Base-by-base conservation (phyloP, 2,888 invertebrate species). In the Acanthoscelides obtectus region DNA sequence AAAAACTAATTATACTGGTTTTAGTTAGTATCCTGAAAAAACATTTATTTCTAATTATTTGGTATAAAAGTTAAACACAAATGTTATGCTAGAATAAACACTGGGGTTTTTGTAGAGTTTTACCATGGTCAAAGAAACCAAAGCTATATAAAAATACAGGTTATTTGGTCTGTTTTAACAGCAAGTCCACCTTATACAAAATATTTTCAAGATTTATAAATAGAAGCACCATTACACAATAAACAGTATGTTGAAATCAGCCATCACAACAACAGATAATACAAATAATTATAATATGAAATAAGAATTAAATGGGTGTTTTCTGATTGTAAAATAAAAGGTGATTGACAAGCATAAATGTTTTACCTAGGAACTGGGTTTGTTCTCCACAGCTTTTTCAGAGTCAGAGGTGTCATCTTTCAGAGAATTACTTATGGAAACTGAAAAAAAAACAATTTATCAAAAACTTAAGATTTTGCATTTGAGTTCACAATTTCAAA, bases 341-440 rank as follows among this genome's bases (percentile, higher is more conserved):
- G n/a, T n/a, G n/a, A n/a, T n/a, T n/a, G n/a, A n/a, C n/a, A n/a
- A n/a, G n/a, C n/a, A n/a, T 3, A 25, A 25, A 25, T 25, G 25
- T 25, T 25, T 25, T 45, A 45, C 45, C 45, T 45, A 45, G 3
- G 45, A 45, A 45, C 45, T 45, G 45, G 45, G 45, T 17, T 45
- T 45, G 17, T 45, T 45, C 17, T 45, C 45, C 1, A 45, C 45
- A 45, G 45, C 5, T 12, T 45, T 45, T 6, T 1, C 17, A 12
- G 45, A 12, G 5, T 45, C 22, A 20, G 67, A 20, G 20, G n/a
- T 67, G 0, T 67, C 67, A 20, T 67, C 67, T 22, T 21, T 20
- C 20, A 67, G 3, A 0, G 67, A 67, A 20, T 67, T 67, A 21
- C 67, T 67, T 67, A 67, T 67, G 17, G 67, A 67, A 19, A 67